Conservation (phyloP, 2,888 invertebrate species). For the Drosophila eohydei region DNA sequence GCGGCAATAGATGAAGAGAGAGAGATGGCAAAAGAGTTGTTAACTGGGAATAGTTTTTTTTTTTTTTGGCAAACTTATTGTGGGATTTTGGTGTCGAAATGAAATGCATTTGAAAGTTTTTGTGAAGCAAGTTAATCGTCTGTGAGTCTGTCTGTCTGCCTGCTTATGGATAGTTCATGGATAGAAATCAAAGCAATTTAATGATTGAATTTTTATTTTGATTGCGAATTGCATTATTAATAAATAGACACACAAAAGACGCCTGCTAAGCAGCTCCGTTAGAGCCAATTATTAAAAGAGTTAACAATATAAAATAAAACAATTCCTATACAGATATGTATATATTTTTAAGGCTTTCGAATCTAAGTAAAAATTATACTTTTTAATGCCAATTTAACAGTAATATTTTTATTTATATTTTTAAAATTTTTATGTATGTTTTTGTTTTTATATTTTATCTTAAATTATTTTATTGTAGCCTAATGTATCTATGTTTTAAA, state of each 20-base stretch:
- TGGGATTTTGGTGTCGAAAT: constrained; percentile 57
- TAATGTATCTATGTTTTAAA: too few species aligned
- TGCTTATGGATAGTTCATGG: constrained; percentile 36
- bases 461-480: too few species aligned
- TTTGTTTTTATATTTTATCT: too few species aligned
- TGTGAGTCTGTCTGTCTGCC: constrained; percentile 36
- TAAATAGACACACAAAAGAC: not conserved
- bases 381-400: too few species aligned
- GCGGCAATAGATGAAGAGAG: not conserved
- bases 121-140: constrained; percentile 73
- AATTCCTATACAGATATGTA: too few species aligned
- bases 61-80: constrained; percentile 52
- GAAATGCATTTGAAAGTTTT: constrained; percentile 75
- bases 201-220: constrained; percentile 30
- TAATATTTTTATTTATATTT: too few species aligned
- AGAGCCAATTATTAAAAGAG: not conserved
- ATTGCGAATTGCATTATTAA: constrained; percentile 8
- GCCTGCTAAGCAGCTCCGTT: not conserved
- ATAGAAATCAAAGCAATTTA: constrained; percentile 38
- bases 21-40: not conserved
- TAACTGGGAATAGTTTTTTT: constrained; percentile 40
- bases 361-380: too few species aligned
- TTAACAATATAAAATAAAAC: not conserved
- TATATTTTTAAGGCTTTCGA: too few species aligned
- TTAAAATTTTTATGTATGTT: too few species aligned